A percentile compares a stretch with the other conserved stretches of the same genome.
phyloP scores from a whole-genome alignment of 1,140 invertebrate species.

The Listronotus oregonensis region DNA sequence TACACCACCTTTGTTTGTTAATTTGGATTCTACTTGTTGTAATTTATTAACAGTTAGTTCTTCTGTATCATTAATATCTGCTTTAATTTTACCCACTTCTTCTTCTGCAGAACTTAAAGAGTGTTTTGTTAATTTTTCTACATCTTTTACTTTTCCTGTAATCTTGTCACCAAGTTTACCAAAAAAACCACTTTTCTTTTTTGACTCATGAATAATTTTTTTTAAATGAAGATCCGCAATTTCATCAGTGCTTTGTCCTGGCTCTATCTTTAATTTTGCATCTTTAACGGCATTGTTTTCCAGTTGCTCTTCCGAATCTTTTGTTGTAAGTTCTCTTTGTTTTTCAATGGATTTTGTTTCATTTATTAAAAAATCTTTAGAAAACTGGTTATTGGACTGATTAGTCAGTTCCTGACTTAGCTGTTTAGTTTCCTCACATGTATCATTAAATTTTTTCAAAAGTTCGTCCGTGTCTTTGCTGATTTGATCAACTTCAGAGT shows the following conservation, averaged over 20 bases:
- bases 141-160: slow-evolving; percentile 30
- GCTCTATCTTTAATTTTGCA: not conserved
- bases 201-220: slow-evolving; percentile 13
- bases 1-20: too few species aligned
- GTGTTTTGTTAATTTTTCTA: slow-evolving; percentile 19
- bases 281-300: not conserved
- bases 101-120: slow-evolving; percentile 8
- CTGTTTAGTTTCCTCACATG: slow-evolving; percentile 1
- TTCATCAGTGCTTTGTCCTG: not conserved
- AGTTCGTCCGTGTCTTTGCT: slow-evolving; percentile 3
- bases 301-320: not conserved
- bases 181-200: slow-evolving; percentile 29
- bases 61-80: not conserved
- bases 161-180: slow-evolving; percentile 32
- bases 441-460: slow-evolving; percentile 20
- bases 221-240: not conserved
- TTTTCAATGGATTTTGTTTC: slow-evolving; percentile 11
- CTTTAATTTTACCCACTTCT: not conserved
- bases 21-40: too few species aligned
- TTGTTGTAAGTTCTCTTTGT: not conserved
- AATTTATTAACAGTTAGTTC: not conserved
- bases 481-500: not conserved
- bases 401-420: not conserved
- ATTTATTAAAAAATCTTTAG: slow-evolving; percentile 4
- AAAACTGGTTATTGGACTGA: not conserved